Evolutionary conservation across 1,140 invertebrate genomes (phyloP).

Genomic region (Meteorus sp.): DNA sequence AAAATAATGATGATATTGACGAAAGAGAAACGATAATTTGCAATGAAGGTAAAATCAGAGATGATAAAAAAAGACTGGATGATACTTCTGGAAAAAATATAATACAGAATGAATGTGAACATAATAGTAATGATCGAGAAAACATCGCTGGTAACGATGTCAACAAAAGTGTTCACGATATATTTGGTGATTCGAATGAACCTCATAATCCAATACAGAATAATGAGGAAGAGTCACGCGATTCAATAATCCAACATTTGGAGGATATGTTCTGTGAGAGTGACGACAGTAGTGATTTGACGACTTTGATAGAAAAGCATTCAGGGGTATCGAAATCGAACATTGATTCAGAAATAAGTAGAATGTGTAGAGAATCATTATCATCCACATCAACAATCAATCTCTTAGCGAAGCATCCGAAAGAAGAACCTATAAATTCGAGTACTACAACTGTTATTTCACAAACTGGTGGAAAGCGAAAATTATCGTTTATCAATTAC

Average conservation of each 20-base stretch:
- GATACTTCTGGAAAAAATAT: background rate
- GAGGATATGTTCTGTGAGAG: slow-evolving; percentile 52
- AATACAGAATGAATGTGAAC: background rate
- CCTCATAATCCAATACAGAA: slow-evolving; percentile 1
- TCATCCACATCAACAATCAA: slow-evolving; percentile 2
- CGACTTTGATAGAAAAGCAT: slow-evolving; percentile 44
- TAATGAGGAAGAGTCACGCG: slow-evolving; percentile 39
- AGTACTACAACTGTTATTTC: background rate
- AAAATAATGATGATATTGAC: slow-evolving; percentile 9
- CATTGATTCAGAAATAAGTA: slow-evolving; percentile 39
- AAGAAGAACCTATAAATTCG: slow-evolving; percentile 4
- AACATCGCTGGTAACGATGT: background rate
- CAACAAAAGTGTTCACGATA: background rate
- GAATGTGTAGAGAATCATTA: slow-evolving; percentile 30
- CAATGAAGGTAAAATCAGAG: slow-evolving; percentile 14
- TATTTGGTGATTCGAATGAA: slow-evolving; percentile 6
- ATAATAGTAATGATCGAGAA: background rate
- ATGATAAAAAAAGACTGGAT: slow-evolving; percentile 11
- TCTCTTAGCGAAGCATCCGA: background rate
- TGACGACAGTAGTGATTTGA: slow-evolving; percentile 46
- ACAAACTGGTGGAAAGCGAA: slow-evolving; percentile 26
- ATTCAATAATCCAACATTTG: slow-evolving; percentile 44
- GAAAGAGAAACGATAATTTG: background rate
- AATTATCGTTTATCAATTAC: slow-evolving; percentile 39
- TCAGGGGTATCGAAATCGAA: slow-evolving; percentile 39